Conservation (phyloP, 2,888 invertebrate species). For the Drosophila neoperkinsi region DNA sequence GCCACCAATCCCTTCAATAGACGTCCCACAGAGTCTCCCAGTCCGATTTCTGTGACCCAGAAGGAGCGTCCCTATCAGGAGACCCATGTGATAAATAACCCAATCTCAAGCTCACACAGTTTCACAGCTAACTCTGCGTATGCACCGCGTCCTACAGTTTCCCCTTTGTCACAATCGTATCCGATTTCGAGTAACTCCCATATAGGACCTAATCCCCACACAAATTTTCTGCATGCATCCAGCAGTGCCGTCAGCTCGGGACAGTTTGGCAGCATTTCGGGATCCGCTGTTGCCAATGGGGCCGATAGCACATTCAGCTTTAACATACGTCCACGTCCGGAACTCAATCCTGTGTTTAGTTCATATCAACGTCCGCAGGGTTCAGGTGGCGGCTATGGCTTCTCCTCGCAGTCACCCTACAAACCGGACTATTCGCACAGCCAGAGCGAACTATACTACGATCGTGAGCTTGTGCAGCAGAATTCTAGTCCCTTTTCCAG, state of each 20-base stretch:
- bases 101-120: slow-evolving; percentile 49
- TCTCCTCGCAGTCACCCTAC: slow-evolving; percentile 51
- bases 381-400: slow-evolving; percentile 51
- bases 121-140: slow-evolving; percentile 26
- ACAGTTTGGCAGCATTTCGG: slow-evolving; percentile 79
- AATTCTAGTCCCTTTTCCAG: slow-evolving; percentile 72
- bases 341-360: slow-evolving; percentile 50
- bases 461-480: slow-evolving; percentile 60
- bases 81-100: slow-evolving; percentile 51
- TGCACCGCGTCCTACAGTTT: slow-evolving; percentile 46
- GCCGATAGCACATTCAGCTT: slow-evolving; percentile 83
- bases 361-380: slow-evolving; percentile 54
- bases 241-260: slow-evolving; percentile 79
- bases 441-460: slow-evolving; percentile 65
- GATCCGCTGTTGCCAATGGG: slow-evolving; percentile 79
- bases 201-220: slow-evolving; percentile 36
- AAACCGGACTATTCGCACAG: slow-evolving; percentile 60
- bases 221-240: slow-evolving; percentile 74
- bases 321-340: slow-evolving; percentile 81
- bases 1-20: slow-evolving; percentile 70
- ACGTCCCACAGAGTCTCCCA: slow-evolving; percentile 42
- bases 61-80: slow-evolving; percentile 43
- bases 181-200: slow-evolving; percentile 54
- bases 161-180: slow-evolving; percentile 40
- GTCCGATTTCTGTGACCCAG: slow-evolving; percentile 47